Evolutionary conservation across 2,888 invertebrate species (phyloP), one percentile per base, ranked within the genome.

Genomic region (Aelia acuminata): DNA sequence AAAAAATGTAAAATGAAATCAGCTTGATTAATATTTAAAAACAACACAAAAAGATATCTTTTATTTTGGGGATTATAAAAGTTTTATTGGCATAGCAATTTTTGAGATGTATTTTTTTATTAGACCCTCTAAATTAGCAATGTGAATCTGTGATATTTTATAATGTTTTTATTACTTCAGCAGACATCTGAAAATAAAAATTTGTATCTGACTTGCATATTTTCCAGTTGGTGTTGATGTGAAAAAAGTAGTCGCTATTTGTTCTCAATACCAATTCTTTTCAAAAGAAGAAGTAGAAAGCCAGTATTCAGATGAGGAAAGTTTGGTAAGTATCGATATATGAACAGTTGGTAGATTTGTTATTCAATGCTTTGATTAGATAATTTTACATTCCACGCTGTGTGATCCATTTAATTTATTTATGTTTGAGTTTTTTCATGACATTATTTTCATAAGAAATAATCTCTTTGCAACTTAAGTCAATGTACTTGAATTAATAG

Each of bases 201-300:
- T 57, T 26, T 57, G 26, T 57, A 26, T 15, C 11, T 26, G 26
- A 3, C 13, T 15, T 26, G 15, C 13, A 57, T 75, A 39, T 20
- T 48, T 85, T 85, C 13, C n/a, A 85, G 85, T 53, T 85, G 85
- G 85, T 31, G 85, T 85, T 1, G 85, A 85, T 53, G 35, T 85
- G 31, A 85, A 85, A 80, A 80, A 80, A 80, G 80, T 80, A 13
- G 43, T 80, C 0, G 80, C 80, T 3, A 80, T 80, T 80, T 80
- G 22, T 43, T 80, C 80, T 0, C 11, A 80, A 35, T 80, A 80
- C 80, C 80, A 80, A 47, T 80, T 80, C 11, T 80, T 80, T 43
- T 47, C 53, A 26, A 70, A 70, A 70, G 50, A 89, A 26, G 49
- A 89, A 80, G n/a, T 50, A 48, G 84, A 84, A 39, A 75, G 13